Conservation (phyloP, 1,140 invertebrate genomes). For the Galleria mellonella region DNA sequence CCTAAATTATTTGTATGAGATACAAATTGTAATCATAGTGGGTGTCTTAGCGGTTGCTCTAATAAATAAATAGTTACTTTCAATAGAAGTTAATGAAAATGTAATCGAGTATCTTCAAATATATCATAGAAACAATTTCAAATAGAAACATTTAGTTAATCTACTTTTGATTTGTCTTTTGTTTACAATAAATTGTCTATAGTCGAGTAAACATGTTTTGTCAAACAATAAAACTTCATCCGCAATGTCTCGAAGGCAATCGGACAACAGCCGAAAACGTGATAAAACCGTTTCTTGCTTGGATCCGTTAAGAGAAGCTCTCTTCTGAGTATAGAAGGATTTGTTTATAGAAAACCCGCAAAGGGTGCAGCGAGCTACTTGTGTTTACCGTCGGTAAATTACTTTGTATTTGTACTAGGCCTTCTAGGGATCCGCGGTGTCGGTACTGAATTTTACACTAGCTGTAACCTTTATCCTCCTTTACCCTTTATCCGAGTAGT, state of each 20-base stretch:
- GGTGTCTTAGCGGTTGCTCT: no score
- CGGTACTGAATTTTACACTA: no score
- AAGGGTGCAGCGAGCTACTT: background rate
- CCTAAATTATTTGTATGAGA: no score
- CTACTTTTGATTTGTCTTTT: no score
- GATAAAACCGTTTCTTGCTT: background rate
- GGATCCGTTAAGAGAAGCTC: background rate
- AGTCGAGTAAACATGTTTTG: background rate
- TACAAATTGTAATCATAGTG: no score
- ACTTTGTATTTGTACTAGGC: conserved; percentile 1
- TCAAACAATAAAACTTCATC: background rate
- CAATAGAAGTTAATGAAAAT: no score
- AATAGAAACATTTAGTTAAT: no score
- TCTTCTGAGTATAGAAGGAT: background rate
- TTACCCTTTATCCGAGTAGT: no score
- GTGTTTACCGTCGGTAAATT: conserved; percentile 1
- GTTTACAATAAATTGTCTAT: no score
- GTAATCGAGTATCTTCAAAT: background rate
- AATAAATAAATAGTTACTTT: background rate
- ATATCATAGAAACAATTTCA: background rate
- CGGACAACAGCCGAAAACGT: background rate
- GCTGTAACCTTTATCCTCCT: no score
- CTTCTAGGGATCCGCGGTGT: background rate
- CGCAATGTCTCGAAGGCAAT: background rate
- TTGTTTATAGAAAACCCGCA: background rate